Evolutionary conservation across 2,797 vertebrate species (phyloP).

Genomic region (Clarias platycephalus): DNA sequence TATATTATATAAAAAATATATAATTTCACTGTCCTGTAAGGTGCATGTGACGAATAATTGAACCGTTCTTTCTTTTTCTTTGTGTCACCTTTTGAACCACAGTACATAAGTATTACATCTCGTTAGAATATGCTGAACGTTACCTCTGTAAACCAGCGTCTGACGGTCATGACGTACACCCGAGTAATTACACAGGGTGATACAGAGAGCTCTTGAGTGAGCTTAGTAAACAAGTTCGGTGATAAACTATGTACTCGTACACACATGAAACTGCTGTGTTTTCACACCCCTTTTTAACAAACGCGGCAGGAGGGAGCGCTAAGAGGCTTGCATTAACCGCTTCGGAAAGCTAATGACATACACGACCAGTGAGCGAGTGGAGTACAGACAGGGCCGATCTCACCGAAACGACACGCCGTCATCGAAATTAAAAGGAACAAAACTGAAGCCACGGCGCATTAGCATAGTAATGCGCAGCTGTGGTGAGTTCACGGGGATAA

Average conservation of each 20-base stretch:
- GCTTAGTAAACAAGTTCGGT: neutral
- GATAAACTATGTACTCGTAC: neutral
- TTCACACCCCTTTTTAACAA: neutral
- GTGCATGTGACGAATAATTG: too few species aligned
- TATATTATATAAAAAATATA: too few species aligned
- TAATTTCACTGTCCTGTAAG: too few species aligned
- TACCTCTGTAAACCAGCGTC: neutral
- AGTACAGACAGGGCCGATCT: neutral
- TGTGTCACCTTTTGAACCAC: too few species aligned
- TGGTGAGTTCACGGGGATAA: slow-evolving; percentile 62
- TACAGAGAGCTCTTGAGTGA: neutral
- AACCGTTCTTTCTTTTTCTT: too few species aligned
- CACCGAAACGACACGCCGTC: slow-evolving; percentile 31
- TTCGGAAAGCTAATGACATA: slow-evolving; percentile 12
- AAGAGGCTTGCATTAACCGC: slow-evolving; percentile 16
- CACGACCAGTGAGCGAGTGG: neutral
- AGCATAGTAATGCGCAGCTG: slow-evolving; percentile 76
- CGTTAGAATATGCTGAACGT: neutral
- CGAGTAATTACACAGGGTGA: neutral
- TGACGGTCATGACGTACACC: neutral
- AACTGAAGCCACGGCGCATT: slow-evolving; percentile 61
- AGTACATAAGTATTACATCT: too few species aligned
- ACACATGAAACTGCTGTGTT: neutral
- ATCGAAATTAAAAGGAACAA: slow-evolving; percentile 24
- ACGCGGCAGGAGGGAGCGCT: neutral